Evolutionary conservation across 2,113 vertebrate species (phyloP).

Genomic region (Elgaria multicarinata): DNA sequence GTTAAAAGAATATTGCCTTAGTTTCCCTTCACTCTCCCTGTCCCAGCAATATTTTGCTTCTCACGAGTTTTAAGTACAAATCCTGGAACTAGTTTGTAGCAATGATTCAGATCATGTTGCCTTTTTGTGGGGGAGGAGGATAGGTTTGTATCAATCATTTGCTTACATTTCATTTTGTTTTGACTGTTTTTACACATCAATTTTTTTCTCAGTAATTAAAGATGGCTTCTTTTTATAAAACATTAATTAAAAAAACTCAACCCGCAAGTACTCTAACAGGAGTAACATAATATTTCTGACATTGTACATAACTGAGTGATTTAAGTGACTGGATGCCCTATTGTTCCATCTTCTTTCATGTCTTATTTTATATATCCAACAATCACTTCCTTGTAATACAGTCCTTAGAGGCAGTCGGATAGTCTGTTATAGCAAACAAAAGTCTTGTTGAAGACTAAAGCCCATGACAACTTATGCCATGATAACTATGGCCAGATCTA

Average conservation of each 20-base stretch:
- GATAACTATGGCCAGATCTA: too few relatives aligned
- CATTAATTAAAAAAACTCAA: background rate
- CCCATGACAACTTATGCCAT: background rate
- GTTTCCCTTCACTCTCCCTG: background rate
- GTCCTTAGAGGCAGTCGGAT: background rate
- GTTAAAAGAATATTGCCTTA: background rate
- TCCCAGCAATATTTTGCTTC: background rate
- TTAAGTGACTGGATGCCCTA: background rate
- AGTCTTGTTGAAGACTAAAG: background rate
- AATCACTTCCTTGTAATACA: background rate
- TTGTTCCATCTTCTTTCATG: background rate
- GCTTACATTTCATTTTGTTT: background rate
- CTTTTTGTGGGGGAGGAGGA: background rate
- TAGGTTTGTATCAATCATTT: background rate
- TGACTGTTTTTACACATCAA: background rate
- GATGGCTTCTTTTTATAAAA: background rate
- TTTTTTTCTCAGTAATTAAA: slow-evolving; percentile 4
- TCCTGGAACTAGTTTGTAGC: background rate
- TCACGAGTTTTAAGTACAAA: background rate
- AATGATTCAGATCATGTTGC: background rate
- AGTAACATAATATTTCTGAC: background rate
- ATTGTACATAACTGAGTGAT: background rate
- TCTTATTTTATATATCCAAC: background rate
- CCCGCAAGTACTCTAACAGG: background rate
- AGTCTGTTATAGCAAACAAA: background rate